Conservation (phyloP, 2,797 vertebrate species). For the Numenius phaeopus region DNA sequence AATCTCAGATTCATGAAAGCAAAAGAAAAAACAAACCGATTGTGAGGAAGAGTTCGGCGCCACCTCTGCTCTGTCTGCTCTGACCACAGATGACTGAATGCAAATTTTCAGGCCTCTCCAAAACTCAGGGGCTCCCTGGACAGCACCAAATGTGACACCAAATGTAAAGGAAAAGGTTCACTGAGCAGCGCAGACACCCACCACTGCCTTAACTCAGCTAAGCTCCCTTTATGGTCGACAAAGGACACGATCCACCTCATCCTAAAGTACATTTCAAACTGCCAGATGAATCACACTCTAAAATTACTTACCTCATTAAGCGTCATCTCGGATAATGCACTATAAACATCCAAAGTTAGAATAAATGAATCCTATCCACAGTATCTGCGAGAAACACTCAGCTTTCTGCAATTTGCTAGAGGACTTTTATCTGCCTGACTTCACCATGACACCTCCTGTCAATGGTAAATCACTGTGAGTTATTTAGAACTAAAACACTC, state of each 20-base stretch:
- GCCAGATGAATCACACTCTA: background rate
- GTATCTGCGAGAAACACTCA: background rate
- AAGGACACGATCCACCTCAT: background rate
- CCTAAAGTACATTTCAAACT: background rate
- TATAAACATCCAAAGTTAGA: background rate
- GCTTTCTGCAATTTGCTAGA: background rate
- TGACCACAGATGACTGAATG: background rate
- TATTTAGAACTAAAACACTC: background rate
- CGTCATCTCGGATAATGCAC: background rate
- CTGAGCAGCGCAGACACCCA: background rate
- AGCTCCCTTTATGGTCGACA: background rate
- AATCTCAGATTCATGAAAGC: background rate
- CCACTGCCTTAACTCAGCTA: background rate
- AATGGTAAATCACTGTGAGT: background rate
- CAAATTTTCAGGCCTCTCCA: background rate
- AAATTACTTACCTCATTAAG: slow-evolving; percentile 21
- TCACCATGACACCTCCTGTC: background rate
- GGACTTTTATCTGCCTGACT: background rate
- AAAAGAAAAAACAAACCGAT: background rate
- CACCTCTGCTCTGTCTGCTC: background rate
- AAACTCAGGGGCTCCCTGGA: background rate
- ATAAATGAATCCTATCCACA: background rate
- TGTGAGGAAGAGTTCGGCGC: background rate
- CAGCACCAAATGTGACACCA: background rate
- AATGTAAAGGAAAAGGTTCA: background rate